Evolutionary conservation across 1,140 invertebrate genomes (phyloP), one percentile per base, ranked within the genome.

Genomic region (Dolichoris vasculosae): DNA sequence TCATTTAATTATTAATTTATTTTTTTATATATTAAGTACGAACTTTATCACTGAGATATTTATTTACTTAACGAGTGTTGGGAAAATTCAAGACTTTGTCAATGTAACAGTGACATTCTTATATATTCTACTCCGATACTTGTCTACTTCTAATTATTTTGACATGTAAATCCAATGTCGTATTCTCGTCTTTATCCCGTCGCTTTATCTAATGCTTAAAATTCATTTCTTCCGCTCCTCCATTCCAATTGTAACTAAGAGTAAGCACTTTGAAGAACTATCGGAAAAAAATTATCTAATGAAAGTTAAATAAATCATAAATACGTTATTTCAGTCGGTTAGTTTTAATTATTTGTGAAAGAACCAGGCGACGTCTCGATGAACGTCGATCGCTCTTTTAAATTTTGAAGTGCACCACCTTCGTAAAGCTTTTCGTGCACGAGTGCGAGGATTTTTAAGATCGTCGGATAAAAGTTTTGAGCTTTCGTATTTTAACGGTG

Each of bases 261-360:
- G 7, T 51, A 51, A 51, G 48, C 20, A 59, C 6, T 46, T 46
- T 6, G 55, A 26, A 59, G 23, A 26, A 9, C 23, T 1, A 9
- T 26, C 23, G 11, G 20, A 76, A 51, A 51, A 76, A 35, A 35
- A 76, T n/a, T 20, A 32, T 38, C 63, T 59, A 71, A 75, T 76
- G 59, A 75, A 71, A 51, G 63, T 40, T n/a, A 46, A 59, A 67
- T 59, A 73, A 30, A 84, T 46, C 40, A 35, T 2, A 51, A 81
- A 46, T 83, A 71, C 48, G 76, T 83, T 83, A 83, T 76, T 76
- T 40, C 38, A 71, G 83, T 59, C 63, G 48, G 73, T 80, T 73
- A 38, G 64, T 84, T n/a, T n/a, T n/a, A 80, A 84, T 84, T 84
- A 84, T 38, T 51, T 84, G 75, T 43, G 83, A 69, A 69, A 38